Conservation (phyloP, 1,140 invertebrate species). For the Colletes latitarsis region DNA sequence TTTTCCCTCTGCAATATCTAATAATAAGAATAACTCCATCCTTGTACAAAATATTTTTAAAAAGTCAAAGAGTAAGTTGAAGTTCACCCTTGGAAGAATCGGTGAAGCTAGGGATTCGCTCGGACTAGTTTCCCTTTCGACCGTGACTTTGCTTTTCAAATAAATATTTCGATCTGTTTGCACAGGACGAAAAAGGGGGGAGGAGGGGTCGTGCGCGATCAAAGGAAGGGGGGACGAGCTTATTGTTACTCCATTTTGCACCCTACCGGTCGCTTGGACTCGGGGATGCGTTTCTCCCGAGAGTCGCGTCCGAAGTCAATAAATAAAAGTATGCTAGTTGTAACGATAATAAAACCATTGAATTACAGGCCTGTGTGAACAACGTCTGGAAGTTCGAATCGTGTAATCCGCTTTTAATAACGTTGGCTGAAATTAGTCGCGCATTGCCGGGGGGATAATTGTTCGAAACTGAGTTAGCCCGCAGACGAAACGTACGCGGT, state of each 20-base stretch:
- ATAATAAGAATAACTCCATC: no score
- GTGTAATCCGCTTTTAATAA: neutral
- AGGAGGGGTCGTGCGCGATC: neutral
- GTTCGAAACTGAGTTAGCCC: no score
- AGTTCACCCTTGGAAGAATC: no score
- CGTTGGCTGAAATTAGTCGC: neutral
- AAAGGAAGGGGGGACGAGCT: conserved; percentile 6
- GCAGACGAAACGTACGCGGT: no score
- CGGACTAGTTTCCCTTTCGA: neutral
- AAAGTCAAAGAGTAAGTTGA: no score
- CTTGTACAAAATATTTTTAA: no score
- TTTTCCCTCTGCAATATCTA: no score
- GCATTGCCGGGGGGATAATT: no score
- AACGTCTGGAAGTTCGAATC: neutral
- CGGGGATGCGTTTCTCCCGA: conserved; percentile 12
- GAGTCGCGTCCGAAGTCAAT: conserved; percentile 32
- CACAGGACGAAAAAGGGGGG: conserved; percentile 19
- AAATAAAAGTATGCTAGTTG: conserved; percentile 17
- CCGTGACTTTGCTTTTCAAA: conserved; percentile 31
- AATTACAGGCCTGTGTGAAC: neutral
- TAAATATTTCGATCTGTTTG: conserved; percentile 48
- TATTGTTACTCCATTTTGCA: conserved; percentile 40
- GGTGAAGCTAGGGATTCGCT: neutral
- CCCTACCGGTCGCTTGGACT: neutral
- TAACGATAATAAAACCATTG: conserved; percentile 17